Evolutionary conservation across 2,888 invertebrate genomes (phyloP), one percentile per base, ranked within the genome.

Genomic region (Acanthosepion esculentum): DNA sequence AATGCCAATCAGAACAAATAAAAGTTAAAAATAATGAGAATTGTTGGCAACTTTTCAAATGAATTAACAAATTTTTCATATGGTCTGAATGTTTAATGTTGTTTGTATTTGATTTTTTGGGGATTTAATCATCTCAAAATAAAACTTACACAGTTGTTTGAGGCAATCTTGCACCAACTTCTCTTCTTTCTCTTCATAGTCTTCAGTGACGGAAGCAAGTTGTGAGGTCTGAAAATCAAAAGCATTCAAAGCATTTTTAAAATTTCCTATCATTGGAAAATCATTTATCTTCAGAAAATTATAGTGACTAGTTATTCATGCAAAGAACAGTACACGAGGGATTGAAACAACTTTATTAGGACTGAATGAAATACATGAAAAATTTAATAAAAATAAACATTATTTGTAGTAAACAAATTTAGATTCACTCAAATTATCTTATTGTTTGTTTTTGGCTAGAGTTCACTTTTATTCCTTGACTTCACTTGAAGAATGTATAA

Each of bases 121-220:
- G 6, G 29, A 59, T 59, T 23, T 20, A 20, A 20, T 20, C 59
- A 23, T 23, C 5, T 59, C 50, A 59, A 59, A 59, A 59, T 59
- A 78, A 48, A 33, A 95, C 98, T 98, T 97, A 98, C 98, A 98
- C 96, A 99, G 98, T 98, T 99, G 99, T 94, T 98, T 98, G 33
- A 99, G 98, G 97, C 99, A 98, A 97, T 99, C 99, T 96, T 98
- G 98, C 96, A 99, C 98, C 96, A 99, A 98, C 97, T 98, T 98
- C 94, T 98, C 98, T 98, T 99, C 99, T 96, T 99, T 98, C 96
- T 98, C 98, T 98, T 99, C 99, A 96, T 98, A 98, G 97, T 98
- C 98, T 97, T 98, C 98, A 12, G 99, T 98, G 97, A 99, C 98
- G 96, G 98, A 98, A 95, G 98, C 98, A 97, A 99, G 98, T 96